A percentile compares a stretch with the other conserved stretches of the same genome.
Evolutionary conservation across 2,797 vertebrate genomes (phyloP).

Genomic region (Vespertilio murinus): DNA sequence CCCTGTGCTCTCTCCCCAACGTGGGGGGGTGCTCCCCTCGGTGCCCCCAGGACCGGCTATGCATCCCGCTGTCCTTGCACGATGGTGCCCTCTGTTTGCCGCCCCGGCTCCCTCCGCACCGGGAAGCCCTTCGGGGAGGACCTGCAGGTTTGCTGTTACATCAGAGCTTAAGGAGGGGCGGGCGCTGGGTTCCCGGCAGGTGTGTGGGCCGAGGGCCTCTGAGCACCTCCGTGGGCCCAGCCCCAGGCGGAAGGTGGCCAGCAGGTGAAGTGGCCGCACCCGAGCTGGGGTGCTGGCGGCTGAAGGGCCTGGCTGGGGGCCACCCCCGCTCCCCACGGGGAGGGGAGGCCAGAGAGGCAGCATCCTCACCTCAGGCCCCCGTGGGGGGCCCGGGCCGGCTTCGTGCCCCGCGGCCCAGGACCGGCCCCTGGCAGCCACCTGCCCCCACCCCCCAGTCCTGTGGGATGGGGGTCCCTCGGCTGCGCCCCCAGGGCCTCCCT

Average conservation of each 20-base stretch:
- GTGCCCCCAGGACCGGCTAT: neutral
- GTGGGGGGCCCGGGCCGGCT: neutral
- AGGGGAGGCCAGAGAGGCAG: neutral
- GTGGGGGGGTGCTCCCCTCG: neutral
- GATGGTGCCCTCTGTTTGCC: rapidly evolving
- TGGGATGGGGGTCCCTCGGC: neutral
- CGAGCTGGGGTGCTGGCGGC: neutral
- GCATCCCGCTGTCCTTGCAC: rapidly evolving
- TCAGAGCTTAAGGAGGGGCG: neutral
- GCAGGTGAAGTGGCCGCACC: neutral
- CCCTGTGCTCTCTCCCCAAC: neutral
- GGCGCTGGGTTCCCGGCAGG: neutral
- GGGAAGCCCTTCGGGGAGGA: neutral
- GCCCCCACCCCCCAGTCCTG: neutral
- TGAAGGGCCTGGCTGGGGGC: neutral
- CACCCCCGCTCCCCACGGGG: neutral
- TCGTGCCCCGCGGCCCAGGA: neutral
- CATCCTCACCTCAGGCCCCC: neutral
- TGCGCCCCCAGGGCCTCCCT: neutral
- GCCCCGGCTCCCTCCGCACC: neutral
- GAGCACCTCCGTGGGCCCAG: neutral
- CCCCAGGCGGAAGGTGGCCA: neutral
- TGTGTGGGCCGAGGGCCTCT: neutral
- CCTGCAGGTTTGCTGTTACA: rapidly evolving
- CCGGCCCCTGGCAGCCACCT: neutral